A percentile compares a stretch with the other conserved stretches of the same genome.
Evolutionary conservation across 2,797 vertebrate species (phyloP).

Genomic region (Neostethus bicornis): DNA sequence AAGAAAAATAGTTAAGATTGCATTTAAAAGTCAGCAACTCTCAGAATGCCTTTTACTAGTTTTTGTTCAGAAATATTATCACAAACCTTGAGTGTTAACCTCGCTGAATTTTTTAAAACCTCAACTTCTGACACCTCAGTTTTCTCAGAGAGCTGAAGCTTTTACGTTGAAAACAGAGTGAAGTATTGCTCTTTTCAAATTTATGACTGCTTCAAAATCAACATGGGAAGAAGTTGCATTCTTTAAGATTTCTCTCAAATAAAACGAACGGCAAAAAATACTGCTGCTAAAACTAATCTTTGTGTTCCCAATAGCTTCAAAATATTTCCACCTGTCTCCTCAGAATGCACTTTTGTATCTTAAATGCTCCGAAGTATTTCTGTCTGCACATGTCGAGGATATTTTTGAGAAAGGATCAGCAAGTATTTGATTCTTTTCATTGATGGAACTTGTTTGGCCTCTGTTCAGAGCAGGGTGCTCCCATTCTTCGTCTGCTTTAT

Average conservation of each 20-base stretch:
- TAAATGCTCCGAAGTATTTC: constrained; percentile 17
- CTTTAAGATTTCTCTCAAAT: constrained; percentile 31
- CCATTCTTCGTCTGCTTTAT: constrained; percentile 14
- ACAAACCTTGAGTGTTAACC: constrained; percentile 1
- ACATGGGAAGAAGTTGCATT: constrained; percentile 21
- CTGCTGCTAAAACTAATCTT: constrained; percentile 3
- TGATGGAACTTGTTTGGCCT: constrained; percentile 60
- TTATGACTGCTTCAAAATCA: constrained; percentile 17
- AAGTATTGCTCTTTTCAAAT: constrained; percentile 21
- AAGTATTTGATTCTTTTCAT: constrained; percentile 67
- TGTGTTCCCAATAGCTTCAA: constrained; percentile 38
- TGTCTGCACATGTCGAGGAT: constrained; percentile 50
- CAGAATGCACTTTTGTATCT: constrained; percentile 46
- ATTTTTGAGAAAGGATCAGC: constrained; percentile 61
- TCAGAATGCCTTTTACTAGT: background rate
- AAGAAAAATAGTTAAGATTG: constrained; percentile 15
- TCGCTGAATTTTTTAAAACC: background rate
- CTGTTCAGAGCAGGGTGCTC: constrained; percentile 28
- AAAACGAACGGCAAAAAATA: constrained; percentile 17
- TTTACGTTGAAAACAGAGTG: constrained; percentile 34
- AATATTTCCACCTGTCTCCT: constrained; percentile 51
- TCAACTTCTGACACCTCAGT: constrained; percentile 14
- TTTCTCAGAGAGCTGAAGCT: constrained; percentile 11
- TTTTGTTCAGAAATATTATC: background rate
- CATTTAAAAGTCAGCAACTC: constrained; percentile 11